phyloP scores from a whole-genome alignment of 2,797 vertebrate species.

The Podarcis lilfordi region DNA sequence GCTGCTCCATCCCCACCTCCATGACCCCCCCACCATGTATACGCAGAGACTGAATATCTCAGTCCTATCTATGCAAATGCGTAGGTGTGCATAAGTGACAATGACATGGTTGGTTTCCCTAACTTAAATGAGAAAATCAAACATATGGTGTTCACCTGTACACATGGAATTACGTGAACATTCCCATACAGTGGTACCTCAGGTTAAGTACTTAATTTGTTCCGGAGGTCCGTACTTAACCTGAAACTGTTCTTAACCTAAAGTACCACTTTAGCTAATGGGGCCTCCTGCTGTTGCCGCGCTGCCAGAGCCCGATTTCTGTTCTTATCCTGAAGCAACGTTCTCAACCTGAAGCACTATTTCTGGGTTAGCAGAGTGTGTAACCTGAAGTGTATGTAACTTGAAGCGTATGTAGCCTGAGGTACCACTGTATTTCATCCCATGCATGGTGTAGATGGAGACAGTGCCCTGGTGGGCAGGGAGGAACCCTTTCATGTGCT shows the following conservation, averaged over 20 bases:
- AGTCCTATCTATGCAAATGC: neutral
- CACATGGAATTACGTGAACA: neutral
- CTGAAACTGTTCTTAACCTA: too few species aligned
- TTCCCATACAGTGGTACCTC: too few species aligned
- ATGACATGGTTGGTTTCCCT: neutral
- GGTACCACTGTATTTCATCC: neutral
- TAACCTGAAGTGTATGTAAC: too few species aligned
- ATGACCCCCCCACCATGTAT: neutral
- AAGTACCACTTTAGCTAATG: too few species aligned
- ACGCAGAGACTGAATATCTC: neutral
- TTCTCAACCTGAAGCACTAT: too few species aligned
- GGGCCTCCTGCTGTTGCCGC: too few species aligned
- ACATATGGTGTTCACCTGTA: neutral
- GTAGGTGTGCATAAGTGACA: neutral
- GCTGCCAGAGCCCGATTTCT: too few species aligned
- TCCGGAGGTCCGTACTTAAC: too few species aligned
- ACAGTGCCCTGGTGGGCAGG: neutral
- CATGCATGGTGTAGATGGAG: neutral
- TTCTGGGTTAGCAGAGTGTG: too few species aligned
- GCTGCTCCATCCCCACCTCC: neutral
- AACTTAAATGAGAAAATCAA: neutral
- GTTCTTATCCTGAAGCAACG: too few species aligned
- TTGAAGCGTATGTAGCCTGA: too few species aligned
- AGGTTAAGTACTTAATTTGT: too few species aligned
- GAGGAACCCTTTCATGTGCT: neutral